Percentiles rank a stretch among this genome's conserved stretches.
Conservation (phyloP, 1,140 invertebrate genomes). For the Macrobrachium rosenbergii region DNA sequence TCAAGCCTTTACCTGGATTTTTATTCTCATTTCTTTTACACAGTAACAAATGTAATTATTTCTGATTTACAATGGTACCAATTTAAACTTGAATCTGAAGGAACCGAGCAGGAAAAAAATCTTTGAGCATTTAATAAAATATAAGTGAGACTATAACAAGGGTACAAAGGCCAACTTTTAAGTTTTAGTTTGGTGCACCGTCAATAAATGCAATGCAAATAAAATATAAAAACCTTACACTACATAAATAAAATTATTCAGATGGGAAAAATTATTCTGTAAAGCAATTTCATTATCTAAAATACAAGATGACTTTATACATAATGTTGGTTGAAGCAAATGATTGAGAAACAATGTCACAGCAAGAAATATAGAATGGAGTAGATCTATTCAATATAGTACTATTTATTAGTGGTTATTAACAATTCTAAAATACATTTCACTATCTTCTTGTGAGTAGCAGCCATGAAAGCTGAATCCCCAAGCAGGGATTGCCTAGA, state of each 20-base stretch:
- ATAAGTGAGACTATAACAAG: conserved; percentile 40
- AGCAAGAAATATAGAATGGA: conserved; percentile 46
- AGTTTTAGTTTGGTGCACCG: conserved; percentile 41
- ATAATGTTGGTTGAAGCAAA: conserved; percentile 52
- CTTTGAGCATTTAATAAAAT: conserved; percentile 59
- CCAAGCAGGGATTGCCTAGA: conserved; percentile 46
- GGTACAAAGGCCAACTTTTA: conserved; percentile 31
- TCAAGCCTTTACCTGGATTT: neutral
- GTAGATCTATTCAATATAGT: conserved; percentile 57
- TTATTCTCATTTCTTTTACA: conserved; percentile 23
- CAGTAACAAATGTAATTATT: conserved; percentile 24
- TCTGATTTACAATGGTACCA: conserved; percentile 26
- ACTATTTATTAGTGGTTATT: conserved; percentile 58
- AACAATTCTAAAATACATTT: conserved; percentile 61
- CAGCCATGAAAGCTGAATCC: conserved; percentile 54
- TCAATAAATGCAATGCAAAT: conserved; percentile 55
- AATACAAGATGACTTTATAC: conserved; percentile 59
- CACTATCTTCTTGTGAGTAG: conserved; percentile 58
- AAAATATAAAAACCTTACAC: conserved; percentile 51
- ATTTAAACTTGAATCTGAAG: conserved; percentile 42
- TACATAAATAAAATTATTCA: conserved; percentile 59
- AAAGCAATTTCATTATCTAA: conserved; percentile 44
- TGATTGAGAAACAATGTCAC: conserved; percentile 43
- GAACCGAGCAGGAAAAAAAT: conserved; percentile 17
- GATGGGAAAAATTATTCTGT: conserved; percentile 48